Evolutionary conservation across 2,888 invertebrate species (phyloP), one percentile per base, ranked within the genome.

Genomic region (Papilio gigon): DNA sequence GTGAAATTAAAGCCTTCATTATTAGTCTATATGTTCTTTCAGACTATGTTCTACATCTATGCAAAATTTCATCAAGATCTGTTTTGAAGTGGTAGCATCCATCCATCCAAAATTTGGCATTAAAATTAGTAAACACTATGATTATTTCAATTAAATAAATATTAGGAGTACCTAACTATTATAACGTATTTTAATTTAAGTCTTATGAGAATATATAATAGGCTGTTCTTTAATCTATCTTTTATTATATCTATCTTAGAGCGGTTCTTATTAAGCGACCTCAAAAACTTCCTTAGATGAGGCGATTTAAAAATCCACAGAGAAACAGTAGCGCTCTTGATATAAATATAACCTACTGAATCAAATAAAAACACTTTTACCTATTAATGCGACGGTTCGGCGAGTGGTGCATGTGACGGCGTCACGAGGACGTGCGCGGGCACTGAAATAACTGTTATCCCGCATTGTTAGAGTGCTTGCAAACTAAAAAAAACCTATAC

Each of bases 381-480:
- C n/a, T 30, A 30, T 30, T 56, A 56, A 56, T 56, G 53, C 30
- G 53, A 27, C 8, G 53, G n/a, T 53, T 30, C 30, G 53, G 53
- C 27, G 53, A 30, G 27, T 27, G 25, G 14, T 53, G 53, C 53
- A 53, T 30, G 53, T 53, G 53, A 53, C 17, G 53, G 30, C 53
- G 53, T 30, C 53, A 27, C 9, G n/a, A 2, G 14, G 27, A 27
- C 53, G 53, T 30, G 3, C 12, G 47, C 22, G 53, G n/a, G 30
- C 53, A 30, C 30, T 30, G n/a, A 53, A 53, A 53, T 53, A 53
- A 27, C 53, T 12, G 27, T 27, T 53, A 53, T 53, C 27, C 47
- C 25, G 27, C 30, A 53, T 53, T 53, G 53, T 53, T 27, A n/a
- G 53, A 53, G 53, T 53, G 30, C 53, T 53, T 53, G 53, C 30